Evolutionary conservation across 2,113 vertebrate species (phyloP).

Genomic region (Copsychus sechellarum): DNA sequence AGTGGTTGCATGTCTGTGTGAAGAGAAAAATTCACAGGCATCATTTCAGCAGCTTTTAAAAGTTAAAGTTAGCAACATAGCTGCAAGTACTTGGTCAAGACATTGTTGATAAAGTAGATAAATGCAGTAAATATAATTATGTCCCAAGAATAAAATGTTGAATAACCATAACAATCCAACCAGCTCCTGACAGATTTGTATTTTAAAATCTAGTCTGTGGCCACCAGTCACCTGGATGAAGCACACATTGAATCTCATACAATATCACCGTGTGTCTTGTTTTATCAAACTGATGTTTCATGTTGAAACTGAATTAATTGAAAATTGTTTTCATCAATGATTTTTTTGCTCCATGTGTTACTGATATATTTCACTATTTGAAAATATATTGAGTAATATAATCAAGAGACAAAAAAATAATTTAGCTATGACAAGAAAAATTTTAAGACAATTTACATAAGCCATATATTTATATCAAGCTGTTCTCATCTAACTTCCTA

Average conservation of each 20-base stretch:
- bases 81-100: background rate
- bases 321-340: background rate
- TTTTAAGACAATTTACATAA: background rate
- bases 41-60: background rate
- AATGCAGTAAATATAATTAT: background rate
- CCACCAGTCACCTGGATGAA: background rate
- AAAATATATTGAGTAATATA: background rate
- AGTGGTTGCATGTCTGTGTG: rapidly evolving
- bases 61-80: background rate
- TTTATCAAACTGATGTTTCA: background rate
- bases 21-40: background rate
- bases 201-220: background rate
- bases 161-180: background rate
- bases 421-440: background rate
- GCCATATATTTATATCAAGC: background rate
- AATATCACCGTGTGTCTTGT: background rate
- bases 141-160: background rate
- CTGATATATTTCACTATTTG: background rate
- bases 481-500: background rate
- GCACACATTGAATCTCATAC: background rate
- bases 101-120: background rate
- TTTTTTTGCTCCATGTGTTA: background rate
- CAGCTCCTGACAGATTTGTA: background rate
- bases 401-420: background rate
- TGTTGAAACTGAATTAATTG: background rate